Percentiles rank a stretch among this genome's conserved stretches.
These are phyloP conservation scores for Sinocyclocheilus anophthalmus DNA, from an alignment of 2,113 vertebrate genomes.

Conservation along the genomic window DNA sequence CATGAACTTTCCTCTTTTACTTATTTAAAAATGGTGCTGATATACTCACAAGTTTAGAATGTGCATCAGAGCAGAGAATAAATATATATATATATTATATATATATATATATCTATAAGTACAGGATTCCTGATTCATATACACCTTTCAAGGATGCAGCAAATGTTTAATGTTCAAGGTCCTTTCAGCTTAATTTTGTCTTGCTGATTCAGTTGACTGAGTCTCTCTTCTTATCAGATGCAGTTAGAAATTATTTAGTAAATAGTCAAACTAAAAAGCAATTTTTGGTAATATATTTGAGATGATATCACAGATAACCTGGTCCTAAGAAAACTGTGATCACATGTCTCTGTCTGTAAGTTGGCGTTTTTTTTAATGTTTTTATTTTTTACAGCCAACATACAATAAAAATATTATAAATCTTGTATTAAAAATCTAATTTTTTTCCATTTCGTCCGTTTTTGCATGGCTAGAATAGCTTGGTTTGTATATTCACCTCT, in stretches of 20 bases:
- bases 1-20: not conserved
- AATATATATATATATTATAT: too few relatives aligned
- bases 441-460: too few relatives aligned
- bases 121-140: not conserved
- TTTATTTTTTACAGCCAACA: too few relatives aligned
- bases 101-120: too few relatives aligned
- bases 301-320: not conserved
- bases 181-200: not conserved
- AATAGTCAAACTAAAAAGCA: not conserved
- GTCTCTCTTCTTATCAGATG: constrained; percentile 23
- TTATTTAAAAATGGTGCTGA: not conserved
- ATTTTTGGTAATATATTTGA: constrained; percentile 11
- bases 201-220: not conserved
- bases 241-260: not conserved
- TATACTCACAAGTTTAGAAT: not conserved
- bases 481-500: too few relatives aligned
- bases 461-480: too few relatives aligned
- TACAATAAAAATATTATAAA: too few relatives aligned
- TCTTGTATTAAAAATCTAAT: too few relatives aligned
- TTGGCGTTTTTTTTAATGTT: not conserved
- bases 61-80: not conserved
- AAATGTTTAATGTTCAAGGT: constrained; percentile 14
- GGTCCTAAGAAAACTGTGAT: not conserved
- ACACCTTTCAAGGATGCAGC: not conserved
- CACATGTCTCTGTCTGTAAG: not conserved